A percentile compares a stretch with the other conserved stretches of the same genome.
Evolutionary conservation across 2,888 invertebrate species (phyloP).

Genomic region (Agonopterix heracliana): DNA sequence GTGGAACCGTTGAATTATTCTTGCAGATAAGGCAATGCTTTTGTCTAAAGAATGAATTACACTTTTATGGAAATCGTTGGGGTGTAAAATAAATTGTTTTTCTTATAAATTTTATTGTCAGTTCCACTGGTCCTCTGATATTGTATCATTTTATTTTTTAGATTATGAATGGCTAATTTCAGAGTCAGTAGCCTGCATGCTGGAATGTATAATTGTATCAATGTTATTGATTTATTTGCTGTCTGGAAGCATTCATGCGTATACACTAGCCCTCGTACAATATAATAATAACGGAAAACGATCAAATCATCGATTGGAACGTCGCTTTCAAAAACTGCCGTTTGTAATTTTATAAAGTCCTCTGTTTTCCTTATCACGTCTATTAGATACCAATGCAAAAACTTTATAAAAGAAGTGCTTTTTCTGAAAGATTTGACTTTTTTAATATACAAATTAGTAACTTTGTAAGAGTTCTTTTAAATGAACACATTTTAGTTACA

Average conservation of each 20-base stretch:
- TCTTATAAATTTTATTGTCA: too few relatives aligned
- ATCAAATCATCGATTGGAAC: slow-evolving; percentile 14
- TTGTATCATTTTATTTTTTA: too few relatives aligned
- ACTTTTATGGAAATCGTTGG: slow-evolving; percentile 14
- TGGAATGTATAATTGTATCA: too few relatives aligned
- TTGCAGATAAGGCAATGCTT: slow-evolving; percentile 48
- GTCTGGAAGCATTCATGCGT: slow-evolving; percentile 20
- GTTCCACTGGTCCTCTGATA: too few relatives aligned
- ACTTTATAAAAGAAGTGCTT: background rate
- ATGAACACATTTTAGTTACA: slow-evolving; percentile 24
- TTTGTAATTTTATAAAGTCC: slow-evolving; percentile 5
- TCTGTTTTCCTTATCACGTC: slow-evolving; percentile 10
- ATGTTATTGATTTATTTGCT: slow-evolving; percentile 5
- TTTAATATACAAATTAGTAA: slow-evolving; percentile 3
- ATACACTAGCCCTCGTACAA: slow-evolving; percentile 11
- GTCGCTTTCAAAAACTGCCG: slow-evolving; percentile 9
- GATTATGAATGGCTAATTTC: too few relatives aligned
- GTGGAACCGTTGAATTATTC: slow-evolving; percentile 55
- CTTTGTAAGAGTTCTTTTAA: slow-evolving; percentile 27
- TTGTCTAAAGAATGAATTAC: slow-evolving; percentile 46
- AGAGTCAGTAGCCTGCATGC: too few relatives aligned
- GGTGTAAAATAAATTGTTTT: background rate
- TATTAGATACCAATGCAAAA: background rate
- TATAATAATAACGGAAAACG: slow-evolving; percentile 16
- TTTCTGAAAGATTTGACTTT: background rate